These are phyloP conservation scores for Pandemis cinnamomeana DNA, from an alignment of 2,888 invertebrate species.

Conservation along the genomic window DNA sequence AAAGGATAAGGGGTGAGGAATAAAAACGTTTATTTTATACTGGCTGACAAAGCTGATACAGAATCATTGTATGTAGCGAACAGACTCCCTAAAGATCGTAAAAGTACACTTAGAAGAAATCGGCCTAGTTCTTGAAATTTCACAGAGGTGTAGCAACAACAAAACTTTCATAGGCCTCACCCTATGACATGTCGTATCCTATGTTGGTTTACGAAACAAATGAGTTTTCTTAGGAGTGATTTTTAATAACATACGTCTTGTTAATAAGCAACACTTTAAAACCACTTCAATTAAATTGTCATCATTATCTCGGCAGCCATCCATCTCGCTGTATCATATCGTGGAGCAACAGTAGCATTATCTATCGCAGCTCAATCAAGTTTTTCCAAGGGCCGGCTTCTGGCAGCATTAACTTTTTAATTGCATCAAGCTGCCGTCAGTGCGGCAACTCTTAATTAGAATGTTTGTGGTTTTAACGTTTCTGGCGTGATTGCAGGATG, in stretches of 20 bases:
- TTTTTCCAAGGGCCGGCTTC: conserved; percentile 35
- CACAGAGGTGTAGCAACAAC: no score
- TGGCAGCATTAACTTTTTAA: conserved; percentile 34
- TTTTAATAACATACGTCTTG: not conserved
- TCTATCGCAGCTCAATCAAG: conserved; percentile 36
- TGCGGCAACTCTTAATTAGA: conserved; percentile 32
- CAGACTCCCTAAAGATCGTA: no score
- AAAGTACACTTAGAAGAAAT: no score
- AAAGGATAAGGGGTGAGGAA: no score
- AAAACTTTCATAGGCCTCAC: no score
- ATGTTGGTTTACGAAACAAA: not conserved
- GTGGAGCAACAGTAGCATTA: conserved; percentile 32
- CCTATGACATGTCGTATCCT: no score
- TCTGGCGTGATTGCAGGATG: conserved; percentile 29
- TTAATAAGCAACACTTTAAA: conserved; percentile 2
- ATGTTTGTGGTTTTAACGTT: conserved; percentile 33
- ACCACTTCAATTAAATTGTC: conserved; percentile 8
- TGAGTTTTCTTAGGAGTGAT: not conserved
- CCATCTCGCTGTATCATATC: conserved; percentile 27
- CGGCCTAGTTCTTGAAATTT: no score
- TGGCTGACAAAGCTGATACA: no score
- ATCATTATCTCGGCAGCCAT: conserved; percentile 22
- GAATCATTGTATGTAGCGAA: no score
- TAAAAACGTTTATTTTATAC: no score
- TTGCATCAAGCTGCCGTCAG: conserved; percentile 19